These are phyloP conservation scores for Zaprionus lineosus DNA, from an alignment of 2,888 invertebrate genomes.

Conservation along the genomic window DNA sequence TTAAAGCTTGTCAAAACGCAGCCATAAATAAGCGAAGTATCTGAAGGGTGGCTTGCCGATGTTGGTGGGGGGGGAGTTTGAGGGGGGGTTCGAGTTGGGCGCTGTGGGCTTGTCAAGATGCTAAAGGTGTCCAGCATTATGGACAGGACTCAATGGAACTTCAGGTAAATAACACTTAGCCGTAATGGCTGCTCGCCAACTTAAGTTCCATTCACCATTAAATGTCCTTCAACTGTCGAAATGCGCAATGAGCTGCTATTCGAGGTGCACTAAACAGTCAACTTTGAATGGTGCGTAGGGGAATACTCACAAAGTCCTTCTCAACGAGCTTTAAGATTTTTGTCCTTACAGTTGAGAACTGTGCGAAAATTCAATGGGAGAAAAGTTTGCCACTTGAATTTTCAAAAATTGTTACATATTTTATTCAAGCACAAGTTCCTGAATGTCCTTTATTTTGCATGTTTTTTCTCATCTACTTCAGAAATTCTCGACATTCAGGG, in stretches of 20 bases:
- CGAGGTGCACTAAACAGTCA: conserved; percentile 25
- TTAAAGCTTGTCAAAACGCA: conserved; percentile 68
- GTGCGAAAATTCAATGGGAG: no score
- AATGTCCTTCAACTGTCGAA: conserved; percentile 43
- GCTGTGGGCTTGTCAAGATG: background rate
- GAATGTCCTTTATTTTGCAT: no score
- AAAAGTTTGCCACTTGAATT: no score
- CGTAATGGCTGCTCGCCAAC: conserved; percentile 42
- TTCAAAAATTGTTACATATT: no score
- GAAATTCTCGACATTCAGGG: no score
- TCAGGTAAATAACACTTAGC: conserved; percentile 59
- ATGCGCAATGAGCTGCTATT: conserved; percentile 24
- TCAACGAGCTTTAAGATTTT: background rate
- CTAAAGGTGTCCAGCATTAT: background rate
- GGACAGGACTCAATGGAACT: background rate
- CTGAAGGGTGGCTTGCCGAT: background rate
- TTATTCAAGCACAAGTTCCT: background rate
- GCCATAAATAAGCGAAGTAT: conserved; percentile 63
- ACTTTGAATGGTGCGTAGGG: background rate
- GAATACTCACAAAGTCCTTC: conserved; percentile 7
- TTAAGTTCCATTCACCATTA: conserved; percentile 47
- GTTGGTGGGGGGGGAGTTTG: no score
- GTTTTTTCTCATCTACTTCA: no score
- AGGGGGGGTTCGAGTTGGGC: no score
- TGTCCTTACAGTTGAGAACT: background rate